A percentile compares a stretch with the other conserved stretches of the same genome.
Conservation (phyloP, 2,888 invertebrate genomes). For the Pimpla rufipes region DNA sequence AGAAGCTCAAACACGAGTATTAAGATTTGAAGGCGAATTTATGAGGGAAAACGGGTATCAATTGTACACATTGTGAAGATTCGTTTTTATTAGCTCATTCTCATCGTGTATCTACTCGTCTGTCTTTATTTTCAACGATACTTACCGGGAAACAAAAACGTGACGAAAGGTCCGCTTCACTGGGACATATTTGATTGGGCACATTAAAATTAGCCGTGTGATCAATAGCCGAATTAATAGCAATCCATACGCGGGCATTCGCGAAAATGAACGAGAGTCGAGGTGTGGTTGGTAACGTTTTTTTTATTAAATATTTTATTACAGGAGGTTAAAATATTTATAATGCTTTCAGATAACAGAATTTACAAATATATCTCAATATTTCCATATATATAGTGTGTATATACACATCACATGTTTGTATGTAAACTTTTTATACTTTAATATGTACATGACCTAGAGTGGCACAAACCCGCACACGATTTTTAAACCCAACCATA, state of each 20-base stretch:
- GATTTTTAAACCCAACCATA: conserved; percentile 69
- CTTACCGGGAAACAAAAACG: too few species aligned
- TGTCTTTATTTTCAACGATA: not conserved
- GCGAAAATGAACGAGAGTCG: not conserved
- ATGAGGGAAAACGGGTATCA: not conserved
- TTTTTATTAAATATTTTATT: conserved; percentile 84
- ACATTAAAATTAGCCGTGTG: not conserved
- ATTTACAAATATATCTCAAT: conserved; percentile 85
- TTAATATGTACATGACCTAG: conserved; percentile 81
- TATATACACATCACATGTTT: conserved; percentile 82
- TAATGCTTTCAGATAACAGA: conserved; percentile 84
- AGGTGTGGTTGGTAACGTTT: conserved; percentile 82
- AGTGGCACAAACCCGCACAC: conserved; percentile 79
- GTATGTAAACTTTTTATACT: conserved; percentile 77
- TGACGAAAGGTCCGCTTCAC: not conserved
- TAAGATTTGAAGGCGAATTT: not conserved
- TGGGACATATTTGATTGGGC: not conserved
- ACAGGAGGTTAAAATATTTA: conserved; percentile 85
- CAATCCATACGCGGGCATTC: not conserved
- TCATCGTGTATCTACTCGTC: not conserved
- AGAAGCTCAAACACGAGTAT: not conserved
- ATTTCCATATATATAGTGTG: conserved; percentile 78
- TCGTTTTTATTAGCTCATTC: not conserved
- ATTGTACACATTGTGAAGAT: not conserved
- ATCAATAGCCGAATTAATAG: not conserved